Evolutionary conservation across 2,113 vertebrate genomes (phyloP).

Genomic region (Equus przewalskii): DNA sequence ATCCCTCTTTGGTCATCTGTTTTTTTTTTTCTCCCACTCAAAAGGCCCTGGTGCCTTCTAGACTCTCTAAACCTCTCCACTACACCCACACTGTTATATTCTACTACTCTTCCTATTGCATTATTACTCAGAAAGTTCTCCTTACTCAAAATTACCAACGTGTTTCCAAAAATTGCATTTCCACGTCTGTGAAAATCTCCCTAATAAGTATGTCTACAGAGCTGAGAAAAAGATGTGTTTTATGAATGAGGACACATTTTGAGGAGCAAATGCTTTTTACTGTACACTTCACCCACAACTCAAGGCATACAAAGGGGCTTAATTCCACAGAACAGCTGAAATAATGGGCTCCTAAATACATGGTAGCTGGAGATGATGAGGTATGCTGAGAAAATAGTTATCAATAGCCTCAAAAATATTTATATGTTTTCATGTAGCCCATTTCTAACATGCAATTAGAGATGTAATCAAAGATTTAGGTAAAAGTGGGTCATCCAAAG

Average conservation of each 20-base stretch:
- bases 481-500: background rate
- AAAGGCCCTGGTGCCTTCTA: background rate
- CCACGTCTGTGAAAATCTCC: background rate
- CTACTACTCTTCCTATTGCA: background rate
- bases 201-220: background rate
- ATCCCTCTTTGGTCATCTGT: background rate
- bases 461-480: background rate
- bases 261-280: background rate
- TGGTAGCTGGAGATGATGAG: background rate
- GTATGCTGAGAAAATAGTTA: background rate
- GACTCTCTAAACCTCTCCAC: no score
- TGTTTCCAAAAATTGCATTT: background rate
- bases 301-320: no score
- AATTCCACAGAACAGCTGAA: background rate
- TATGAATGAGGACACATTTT: background rate
- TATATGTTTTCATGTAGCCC: background rate
- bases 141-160: background rate
- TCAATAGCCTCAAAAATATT: background rate
- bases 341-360: background rate
- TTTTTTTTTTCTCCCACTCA: background rate
- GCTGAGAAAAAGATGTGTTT: background rate
- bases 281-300: background rate
- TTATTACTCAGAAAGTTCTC: background rate
- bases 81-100: accelerated
- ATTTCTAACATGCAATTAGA: background rate